Evolutionary conservation across 2,888 invertebrate species (phyloP), one percentile per base, ranked within the genome.

Genomic region (Ditula angustiorana): DNA sequence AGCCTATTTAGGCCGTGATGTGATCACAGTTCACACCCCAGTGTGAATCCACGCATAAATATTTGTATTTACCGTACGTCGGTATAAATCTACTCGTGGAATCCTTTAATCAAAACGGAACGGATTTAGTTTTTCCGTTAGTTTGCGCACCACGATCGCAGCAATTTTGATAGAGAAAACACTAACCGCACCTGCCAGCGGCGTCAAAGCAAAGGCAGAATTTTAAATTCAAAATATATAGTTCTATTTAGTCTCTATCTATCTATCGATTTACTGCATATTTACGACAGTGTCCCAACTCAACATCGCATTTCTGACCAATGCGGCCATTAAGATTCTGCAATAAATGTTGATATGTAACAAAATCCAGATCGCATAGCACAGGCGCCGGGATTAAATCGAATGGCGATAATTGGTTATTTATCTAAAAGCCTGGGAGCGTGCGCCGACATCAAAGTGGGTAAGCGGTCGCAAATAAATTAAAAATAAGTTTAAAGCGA

Each of bases 361-460:
- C 59, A 71, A 72, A 80, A 78, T 74, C 75, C 77, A 77, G 74
- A 81, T 81, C 80, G 75, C 81, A 80, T 76, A 74, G 74, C 76
- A 69, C 71, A 70, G 71, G 73, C 73, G 72, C 59, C 58, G 69
- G 76, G 80, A 86, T 86, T 83, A 82, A 87, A 83, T 81, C 82
- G 81, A 82, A 83, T 84, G 78, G 79, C 80, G 81, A 84, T 90
- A 89, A 90, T 91, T 88, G 87, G 82, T 88, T 88, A 87, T 89
- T 88, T 90, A 89, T 88, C 84, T 84, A 82, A 87, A 83, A 86
- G 81, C 79, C 78, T 74, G 77, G 69, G 74, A 78, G 80, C 77
- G 78, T 76, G 78, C 73, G 79, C 81, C 79, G 77, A 83, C 83
- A 86, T 90, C 87, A 88, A 90, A 90, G 87, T 79, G 83, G 80